Evolutionary conservation across 2,113 vertebrate genomes (phyloP).

Genomic region (Poeciliopsis occidentalis): DNA sequence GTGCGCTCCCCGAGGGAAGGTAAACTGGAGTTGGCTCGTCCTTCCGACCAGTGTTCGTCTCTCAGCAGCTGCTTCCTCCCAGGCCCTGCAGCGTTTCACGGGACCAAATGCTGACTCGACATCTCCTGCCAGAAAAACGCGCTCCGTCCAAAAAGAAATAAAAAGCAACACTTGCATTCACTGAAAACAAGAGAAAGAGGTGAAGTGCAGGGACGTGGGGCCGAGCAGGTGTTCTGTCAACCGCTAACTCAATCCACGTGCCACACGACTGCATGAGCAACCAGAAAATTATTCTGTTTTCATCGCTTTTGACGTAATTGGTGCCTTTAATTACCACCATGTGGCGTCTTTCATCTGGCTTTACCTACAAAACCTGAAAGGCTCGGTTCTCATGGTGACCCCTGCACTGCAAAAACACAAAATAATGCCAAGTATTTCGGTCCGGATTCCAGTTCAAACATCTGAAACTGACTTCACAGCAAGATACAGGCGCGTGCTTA

Average conservation of each 20-base stretch:
- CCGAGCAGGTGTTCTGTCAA: slow-evolving; percentile 68
- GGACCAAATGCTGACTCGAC: slow-evolving; percentile 66
- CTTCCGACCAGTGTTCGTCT: slow-evolving; percentile 49
- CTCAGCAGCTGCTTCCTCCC: slow-evolving; percentile 71
- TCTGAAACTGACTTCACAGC: too few species aligned
- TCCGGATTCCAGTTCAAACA: too few species aligned
- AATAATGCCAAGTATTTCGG: too few species aligned
- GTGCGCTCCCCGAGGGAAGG: slow-evolving; percentile 61
- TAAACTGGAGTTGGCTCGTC: slow-evolving; percentile 55
- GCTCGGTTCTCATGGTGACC: slow-evolving; percentile 7
- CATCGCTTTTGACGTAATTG: slow-evolving; percentile 44
- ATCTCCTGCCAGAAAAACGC: slow-evolving; percentile 35
- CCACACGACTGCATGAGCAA: slow-evolving; percentile 59
- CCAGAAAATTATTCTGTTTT: slow-evolving; percentile 44
- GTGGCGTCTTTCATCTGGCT: slow-evolving; percentile 27
- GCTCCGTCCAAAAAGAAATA: background rate
- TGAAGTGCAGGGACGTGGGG: slow-evolving; percentile 19
- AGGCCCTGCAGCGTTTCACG: slow-evolving; percentile 56
- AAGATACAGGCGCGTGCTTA: too few species aligned
- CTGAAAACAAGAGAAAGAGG: slow-evolving; percentile 6
- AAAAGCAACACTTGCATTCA: slow-evolving; percentile 8
- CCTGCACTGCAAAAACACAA: background rate
- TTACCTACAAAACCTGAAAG: slow-evolving; percentile 23
- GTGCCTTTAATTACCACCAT: slow-evolving; percentile 44
- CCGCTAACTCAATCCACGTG: slow-evolving; percentile 46